Evolutionary conservation across 2,888 invertebrate species (phyloP).

Genomic region (Apocheima hispidaria): DNA sequence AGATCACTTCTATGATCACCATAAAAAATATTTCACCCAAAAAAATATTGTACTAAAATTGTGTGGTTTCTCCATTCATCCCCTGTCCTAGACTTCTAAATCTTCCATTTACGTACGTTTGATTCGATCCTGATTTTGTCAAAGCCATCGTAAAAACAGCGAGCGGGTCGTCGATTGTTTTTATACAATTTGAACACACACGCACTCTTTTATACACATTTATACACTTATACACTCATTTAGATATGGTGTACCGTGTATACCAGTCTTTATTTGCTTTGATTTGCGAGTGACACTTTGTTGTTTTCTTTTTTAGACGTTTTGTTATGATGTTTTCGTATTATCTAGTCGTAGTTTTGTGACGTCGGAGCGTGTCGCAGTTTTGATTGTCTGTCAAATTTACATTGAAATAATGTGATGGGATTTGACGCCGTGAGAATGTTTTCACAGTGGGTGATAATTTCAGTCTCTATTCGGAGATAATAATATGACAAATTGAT

Average conservation of each 20-base stretch:
- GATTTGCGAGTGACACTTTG: constrained; percentile 82
- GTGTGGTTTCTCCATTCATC: constrained; percentile 51
- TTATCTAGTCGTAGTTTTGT: constrained; percentile 62
- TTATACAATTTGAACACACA: constrained; percentile 77
- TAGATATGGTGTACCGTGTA: constrained; percentile 67
- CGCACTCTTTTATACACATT: constrained; percentile 54
- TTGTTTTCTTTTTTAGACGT: constrained; percentile 69
- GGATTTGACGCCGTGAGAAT: constrained; percentile 71
- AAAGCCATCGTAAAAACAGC: constrained; percentile 82
- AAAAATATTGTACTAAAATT: background rate
- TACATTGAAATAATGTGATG: constrained; percentile 70
- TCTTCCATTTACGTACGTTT: constrained; percentile 82
- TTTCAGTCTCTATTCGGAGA: constrained; percentile 39
- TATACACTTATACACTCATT: constrained; percentile 66
- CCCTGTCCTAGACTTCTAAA: constrained; percentile 57
- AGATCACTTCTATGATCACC: background rate
- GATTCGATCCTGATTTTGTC: constrained; percentile 82
- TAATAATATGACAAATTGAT: background rate
- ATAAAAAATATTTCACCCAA: background rate
- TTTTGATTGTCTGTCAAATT: constrained; percentile 83
- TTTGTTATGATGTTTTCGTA: constrained; percentile 71
- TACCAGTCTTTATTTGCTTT: constrained; percentile 72
- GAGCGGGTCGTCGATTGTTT: constrained; percentile 78
- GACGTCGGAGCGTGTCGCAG: constrained; percentile 71
- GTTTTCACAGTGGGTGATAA: constrained; percentile 52